phyloP scores from a whole-genome alignment of 2,113 vertebrate genomes.

The Cettia cetti region DNA sequence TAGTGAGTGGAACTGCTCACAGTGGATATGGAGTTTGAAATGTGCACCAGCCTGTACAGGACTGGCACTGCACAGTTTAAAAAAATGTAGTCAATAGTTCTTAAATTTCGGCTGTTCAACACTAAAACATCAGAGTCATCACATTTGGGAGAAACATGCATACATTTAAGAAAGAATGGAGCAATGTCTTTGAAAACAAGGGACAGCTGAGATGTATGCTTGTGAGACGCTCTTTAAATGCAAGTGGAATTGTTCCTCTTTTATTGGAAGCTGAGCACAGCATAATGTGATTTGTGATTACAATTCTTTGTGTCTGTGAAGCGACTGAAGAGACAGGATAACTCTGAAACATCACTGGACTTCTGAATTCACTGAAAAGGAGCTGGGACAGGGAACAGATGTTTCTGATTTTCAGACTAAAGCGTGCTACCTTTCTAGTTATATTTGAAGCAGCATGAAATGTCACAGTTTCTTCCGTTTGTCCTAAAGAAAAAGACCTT shows the following conservation, averaged over 20 bases:
- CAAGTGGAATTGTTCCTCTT: not conserved
- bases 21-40: not conserved
- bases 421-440: not conserved
- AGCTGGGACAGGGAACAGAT: not conserved
- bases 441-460: not conserved
- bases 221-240: not conserved
- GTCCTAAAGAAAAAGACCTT: not conserved
- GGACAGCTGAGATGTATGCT: not conserved
- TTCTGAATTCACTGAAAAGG: not conserved
- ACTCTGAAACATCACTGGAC: not conserved
- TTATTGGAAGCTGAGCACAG: slow-evolving; percentile 16
- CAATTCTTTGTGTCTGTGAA: slow-evolving; percentile 29
- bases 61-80: not conserved
- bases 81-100: not conserved
- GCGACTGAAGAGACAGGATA: not conserved
- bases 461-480: not conserved
- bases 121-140: not conserved
- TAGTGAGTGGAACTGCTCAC: not conserved
- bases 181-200: not conserved
- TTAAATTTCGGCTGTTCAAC: not conserved
- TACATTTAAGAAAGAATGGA: not conserved
- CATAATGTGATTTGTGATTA: slow-evolving; percentile 43
- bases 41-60: not conserved
- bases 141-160: not conserved
- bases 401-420: not conserved